These are phyloP conservation scores for Andrena cerasifolii DNA, from an alignment of 1,140 invertebrate genomes.

Conservation along the genomic window DNA sequence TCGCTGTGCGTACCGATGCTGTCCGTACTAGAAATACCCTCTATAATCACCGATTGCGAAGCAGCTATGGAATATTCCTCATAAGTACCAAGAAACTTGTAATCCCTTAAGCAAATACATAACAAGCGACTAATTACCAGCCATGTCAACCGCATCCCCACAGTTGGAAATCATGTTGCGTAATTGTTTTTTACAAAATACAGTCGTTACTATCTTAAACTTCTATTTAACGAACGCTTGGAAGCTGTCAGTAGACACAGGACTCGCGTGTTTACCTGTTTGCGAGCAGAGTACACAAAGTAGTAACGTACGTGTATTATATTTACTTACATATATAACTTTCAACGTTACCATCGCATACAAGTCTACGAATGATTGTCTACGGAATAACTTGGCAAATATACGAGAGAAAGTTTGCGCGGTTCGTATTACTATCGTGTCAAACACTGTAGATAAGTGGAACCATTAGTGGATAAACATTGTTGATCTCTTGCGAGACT, in stretches of 20 bases:
- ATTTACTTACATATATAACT: background rate
- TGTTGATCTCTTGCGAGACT: background rate
- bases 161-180: conserved; percentile 77
- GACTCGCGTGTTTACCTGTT: conserved; percentile 17
- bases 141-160: conserved; percentile 72
- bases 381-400: background rate
- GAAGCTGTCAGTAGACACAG: background rate
- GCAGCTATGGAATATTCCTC: conserved; percentile 36
- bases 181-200: background rate
- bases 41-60: conserved; percentile 61
- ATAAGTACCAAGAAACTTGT: background rate
- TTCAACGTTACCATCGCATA: background rate
- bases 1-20: conserved; percentile 89
- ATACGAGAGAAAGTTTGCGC: too few relatives aligned
- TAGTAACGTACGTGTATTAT: background rate
- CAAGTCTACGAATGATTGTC: background rate
- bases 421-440: background rate
- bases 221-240: background rate
- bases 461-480: background rate
- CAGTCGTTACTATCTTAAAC: background rate
- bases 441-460: background rate
- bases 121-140: conserved; percentile 65
- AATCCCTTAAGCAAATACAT: conserved; percentile 10
- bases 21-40: conserved; percentile 84
- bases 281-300: background rate